Evolutionary conservation across 2,797 vertebrate genomes (phyloP).

Genomic region (Pagetopsis macropterus): DNA sequence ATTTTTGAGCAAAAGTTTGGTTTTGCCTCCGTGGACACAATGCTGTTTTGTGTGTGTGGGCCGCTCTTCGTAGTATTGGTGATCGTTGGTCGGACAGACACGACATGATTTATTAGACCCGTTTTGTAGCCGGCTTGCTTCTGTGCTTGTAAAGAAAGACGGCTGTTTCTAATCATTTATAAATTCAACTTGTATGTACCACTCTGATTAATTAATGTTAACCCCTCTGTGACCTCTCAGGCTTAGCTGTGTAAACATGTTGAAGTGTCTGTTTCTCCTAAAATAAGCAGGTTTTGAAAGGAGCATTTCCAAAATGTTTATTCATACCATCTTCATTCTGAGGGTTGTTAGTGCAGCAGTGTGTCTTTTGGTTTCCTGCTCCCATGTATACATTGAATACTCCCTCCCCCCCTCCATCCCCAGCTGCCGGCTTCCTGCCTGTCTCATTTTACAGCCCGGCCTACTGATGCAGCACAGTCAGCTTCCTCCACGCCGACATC

Average conservation of each 20-base stretch:
- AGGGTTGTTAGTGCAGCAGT: constrained; percentile 21
- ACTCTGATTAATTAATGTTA: no score
- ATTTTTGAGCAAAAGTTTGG: no score
- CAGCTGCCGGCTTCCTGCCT: constrained; percentile 62
- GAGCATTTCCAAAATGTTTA: background rate
- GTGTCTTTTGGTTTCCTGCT: constrained; percentile 44
- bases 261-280: constrained; percentile 1
- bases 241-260: background rate
- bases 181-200: no score
- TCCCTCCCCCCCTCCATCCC: constrained; percentile 29
- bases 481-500: constrained; percentile 74
- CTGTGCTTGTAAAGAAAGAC: no score
- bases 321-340: constrained; percentile 17
- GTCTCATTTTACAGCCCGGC: constrained; percentile 80
- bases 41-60: no score
- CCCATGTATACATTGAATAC: constrained; percentile 29
- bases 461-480: constrained; percentile 77
- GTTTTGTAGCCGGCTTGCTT: no score
- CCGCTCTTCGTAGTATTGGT: no score
- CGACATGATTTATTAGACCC: no score
- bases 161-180: no score
- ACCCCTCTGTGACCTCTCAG: no score
- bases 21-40: no score
- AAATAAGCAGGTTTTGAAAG: constrained; percentile 25
- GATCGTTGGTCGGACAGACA: no score